These are phyloP conservation scores for Mylabris phalerata DNA, from an alignment of 1,140 invertebrate species.

Conservation along the genomic window DNA sequence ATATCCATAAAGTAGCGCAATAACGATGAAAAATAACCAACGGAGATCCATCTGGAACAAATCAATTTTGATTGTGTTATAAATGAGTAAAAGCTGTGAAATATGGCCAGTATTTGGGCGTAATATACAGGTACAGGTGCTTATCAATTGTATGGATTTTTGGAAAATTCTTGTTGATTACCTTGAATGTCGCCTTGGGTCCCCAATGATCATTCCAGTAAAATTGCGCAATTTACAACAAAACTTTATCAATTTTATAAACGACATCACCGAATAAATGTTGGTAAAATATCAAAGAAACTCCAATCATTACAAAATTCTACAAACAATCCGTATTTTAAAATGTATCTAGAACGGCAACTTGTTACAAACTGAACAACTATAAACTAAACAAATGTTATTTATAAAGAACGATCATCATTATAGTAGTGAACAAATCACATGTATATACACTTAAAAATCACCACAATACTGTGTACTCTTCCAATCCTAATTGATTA, in stretches of 20 bases:
- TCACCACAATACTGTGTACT: no score
- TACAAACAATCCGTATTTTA: no score
- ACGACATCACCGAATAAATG: conserved; percentile 9
- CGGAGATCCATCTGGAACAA: conserved; percentile 11
- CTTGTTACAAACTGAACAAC: conserved; percentile 3
- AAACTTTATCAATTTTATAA: conserved; percentile 3
- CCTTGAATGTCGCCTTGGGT: conserved; percentile 8
- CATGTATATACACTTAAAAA: no score
- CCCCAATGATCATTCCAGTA: conserved; percentile 2
- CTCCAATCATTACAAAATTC: conserved; percentile 3
- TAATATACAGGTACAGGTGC: no score
- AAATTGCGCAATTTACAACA: not conserved
- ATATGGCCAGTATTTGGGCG: not conserved
- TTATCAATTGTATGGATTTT: not conserved
- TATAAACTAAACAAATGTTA: no score
- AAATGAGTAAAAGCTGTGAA: not conserved
- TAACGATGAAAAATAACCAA: conserved; percentile 6
- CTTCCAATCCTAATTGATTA: no score
- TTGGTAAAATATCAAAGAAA: not conserved
- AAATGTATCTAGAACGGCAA: conserved; percentile 2
- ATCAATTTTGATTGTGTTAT: conserved; percentile 8
- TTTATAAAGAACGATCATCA: no score
- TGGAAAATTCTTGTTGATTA: not conserved
- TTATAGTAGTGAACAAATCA: no score
- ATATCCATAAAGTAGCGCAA: not conserved